phyloP scores from a whole-genome alignment of 1,140 invertebrate species.

The Aphelenchoides besseyi region DNA sequence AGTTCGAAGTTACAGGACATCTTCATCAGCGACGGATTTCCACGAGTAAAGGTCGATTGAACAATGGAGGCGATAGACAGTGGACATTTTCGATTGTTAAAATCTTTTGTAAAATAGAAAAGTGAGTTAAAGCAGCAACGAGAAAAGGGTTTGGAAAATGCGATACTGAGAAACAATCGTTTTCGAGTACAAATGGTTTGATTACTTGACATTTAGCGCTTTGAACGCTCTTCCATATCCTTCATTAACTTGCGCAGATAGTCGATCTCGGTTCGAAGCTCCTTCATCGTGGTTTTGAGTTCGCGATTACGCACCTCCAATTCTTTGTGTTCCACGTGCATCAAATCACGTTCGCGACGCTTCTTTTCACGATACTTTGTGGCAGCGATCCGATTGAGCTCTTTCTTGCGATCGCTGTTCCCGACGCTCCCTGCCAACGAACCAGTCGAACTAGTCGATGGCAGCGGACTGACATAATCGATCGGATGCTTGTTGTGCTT shows the following conservation, averaged over 20 bases:
- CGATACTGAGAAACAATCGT: not conserved
- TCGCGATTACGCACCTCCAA: constrained; percentile 32
- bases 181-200: not conserved
- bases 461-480: not conserved
- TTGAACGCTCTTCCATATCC: constrained; percentile 34
- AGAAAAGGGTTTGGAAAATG: too few relatives aligned
- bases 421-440: not conserved
- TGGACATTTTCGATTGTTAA: too few relatives aligned
- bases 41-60: too few relatives aligned
- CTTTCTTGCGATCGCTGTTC: constrained; percentile 41
- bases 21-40: too few relatives aligned
- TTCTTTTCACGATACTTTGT: constrained; percentile 47
- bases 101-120: too few relatives aligned
- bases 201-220: not conserved
- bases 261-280: constrained; percentile 35
- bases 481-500: not conserved
- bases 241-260: constrained; percentile 33
- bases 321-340: constrained; percentile 23
- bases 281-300: constrained; percentile 24
- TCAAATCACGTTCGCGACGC: constrained; percentile 34
- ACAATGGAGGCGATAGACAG: too few relatives aligned
- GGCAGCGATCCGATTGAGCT: constrained; percentile 43
- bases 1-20: too few relatives aligned
- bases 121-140: too few relatives aligned
- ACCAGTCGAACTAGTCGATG: constrained; percentile 21